Base-by-base conservation (phyloP, 2,888 invertebrate genomes). In the Xanthia icteritia region DNA sequence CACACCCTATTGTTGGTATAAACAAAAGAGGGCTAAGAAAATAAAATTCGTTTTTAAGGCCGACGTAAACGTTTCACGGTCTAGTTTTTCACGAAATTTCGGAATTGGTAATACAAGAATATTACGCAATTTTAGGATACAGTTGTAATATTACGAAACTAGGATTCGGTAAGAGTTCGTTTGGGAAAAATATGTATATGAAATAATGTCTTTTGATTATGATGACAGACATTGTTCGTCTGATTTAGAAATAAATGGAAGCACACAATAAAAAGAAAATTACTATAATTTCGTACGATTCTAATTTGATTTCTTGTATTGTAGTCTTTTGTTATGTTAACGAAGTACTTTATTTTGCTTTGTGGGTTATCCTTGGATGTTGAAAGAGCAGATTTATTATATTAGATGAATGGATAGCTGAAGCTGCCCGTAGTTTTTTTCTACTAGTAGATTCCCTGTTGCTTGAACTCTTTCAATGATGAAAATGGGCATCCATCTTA, bases 1-100 rank as follows among this genome's bases (percentile, higher is more conserved):
- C 72, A 88, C 71, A 77, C 79, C 56, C 76, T 73, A 87, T 89
- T 89, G 88, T 87, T 81, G 64, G 31, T 64, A 79, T 81, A 76
- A 81, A 87, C 84, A 86, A 89, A 88, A 84, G 83, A 61, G 77
- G 82, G 48, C 31, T 70, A 73, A 13, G 68, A 82, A 85, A 77
- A 84, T 69, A 76, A 76, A 84, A 76, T 84, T 73, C 66, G 60
- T 23, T 67, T 88, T 88, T 89, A 87, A 75, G 82, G 87, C 67
- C 76, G 71, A 15, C n/a, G 9, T 56, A 67, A 77, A 82, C 39
- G 36, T 56, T 83, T 80, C 73, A 86, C 88, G 86, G 81, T 88
- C 88, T 79, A 79, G 76, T 84, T 79, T 82, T 66, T 63, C n/a
- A 65, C 1, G 36, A 79, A 79, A 83, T 86, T 80, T 80, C 36